Conservation (phyloP, 2,888 invertebrate genomes). For the Trypoxylon attenuatum region DNA sequence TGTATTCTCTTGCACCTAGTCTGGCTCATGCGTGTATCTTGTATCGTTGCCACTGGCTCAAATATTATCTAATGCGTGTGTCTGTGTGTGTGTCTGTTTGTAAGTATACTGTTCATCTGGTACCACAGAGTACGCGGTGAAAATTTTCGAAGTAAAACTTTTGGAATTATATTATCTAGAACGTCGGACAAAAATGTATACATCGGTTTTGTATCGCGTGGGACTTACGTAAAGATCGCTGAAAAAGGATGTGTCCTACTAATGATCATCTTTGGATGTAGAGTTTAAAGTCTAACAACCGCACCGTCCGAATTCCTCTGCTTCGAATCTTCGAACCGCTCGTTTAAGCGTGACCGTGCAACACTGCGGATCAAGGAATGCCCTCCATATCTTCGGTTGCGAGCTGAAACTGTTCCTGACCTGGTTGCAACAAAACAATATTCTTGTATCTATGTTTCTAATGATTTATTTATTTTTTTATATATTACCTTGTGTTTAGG, state of each 20-base stretch:
- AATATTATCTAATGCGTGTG: not conserved
- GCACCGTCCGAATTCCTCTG: no score
- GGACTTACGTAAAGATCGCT: slow-evolving; percentile 30
- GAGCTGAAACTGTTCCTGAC: slow-evolving; percentile 81
- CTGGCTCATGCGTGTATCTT: no score
- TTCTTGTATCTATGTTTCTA: no score
- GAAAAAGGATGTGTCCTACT: not conserved
- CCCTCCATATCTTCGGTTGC: slow-evolving; percentile 79
- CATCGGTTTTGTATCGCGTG: slow-evolving; percentile 37
- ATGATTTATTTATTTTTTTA: no score
- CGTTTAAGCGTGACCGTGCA: slow-evolving; percentile 56
- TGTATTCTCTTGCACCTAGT: no score
- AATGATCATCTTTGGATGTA: slow-evolving; percentile 12
- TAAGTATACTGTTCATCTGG: not conserved
- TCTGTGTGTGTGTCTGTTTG: not conserved
- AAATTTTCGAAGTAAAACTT: no score
- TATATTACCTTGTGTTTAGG: no score
- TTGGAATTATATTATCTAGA: slow-evolving; percentile 7
- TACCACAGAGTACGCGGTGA: no score
- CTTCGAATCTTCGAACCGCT: slow-evolving; percentile 8
- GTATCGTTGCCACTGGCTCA: no score
- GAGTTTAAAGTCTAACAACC: no score
- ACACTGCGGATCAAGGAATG: slow-evolving; percentile 75
- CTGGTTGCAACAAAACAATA: slow-evolving; percentile 70
- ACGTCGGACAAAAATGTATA: slow-evolving; percentile 20